Conservation (phyloP, 2,113 vertebrate genomes). For the Nesogale talazaci region DNA sequence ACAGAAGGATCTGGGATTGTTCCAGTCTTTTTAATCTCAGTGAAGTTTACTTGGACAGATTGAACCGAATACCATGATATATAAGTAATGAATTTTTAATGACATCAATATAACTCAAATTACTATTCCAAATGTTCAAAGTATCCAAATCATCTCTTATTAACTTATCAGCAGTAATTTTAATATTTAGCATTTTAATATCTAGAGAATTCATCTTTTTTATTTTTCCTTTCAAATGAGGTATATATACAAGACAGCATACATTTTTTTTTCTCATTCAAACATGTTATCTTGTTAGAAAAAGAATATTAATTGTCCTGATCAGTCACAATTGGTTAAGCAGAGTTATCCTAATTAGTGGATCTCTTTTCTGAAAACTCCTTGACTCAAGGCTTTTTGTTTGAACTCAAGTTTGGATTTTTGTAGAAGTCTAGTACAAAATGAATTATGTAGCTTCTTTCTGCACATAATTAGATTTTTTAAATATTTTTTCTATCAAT, state of each 20-base stretch:
- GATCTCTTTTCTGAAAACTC: not conserved
- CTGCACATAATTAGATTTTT: conserved; percentile 51
- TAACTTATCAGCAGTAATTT: not conserved
- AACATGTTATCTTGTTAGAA: conserved; percentile 34
- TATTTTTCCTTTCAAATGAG: conserved; percentile 35
- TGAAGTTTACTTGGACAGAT: not conserved
- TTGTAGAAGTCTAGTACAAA: conserved; percentile 64
- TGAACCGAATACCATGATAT: not conserved
- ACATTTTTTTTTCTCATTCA: not conserved
- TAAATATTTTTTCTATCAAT: conserved; percentile 61
- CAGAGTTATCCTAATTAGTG: conserved; percentile 66
- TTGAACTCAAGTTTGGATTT: conserved; percentile 59
- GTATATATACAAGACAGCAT: not conserved
- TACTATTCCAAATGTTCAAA: not conserved
- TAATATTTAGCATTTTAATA: not conserved
- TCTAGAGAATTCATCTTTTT: not conserved
- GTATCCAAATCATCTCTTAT: not conserved
- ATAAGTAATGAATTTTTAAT: not conserved
- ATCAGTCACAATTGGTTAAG: not conserved
- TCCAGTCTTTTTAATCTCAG: not conserved
- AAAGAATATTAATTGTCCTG: conserved; percentile 40
- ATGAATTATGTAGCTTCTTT: conserved; percentile 59
- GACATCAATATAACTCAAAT: not conserved
- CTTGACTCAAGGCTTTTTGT: conserved; percentile 66
- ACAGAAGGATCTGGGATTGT: not conserved